Evolutionary conservation across 2,888 invertebrate species (phyloP), one percentile per base, ranked within the genome.

Genomic region (Deroplatys truncata): DNA sequence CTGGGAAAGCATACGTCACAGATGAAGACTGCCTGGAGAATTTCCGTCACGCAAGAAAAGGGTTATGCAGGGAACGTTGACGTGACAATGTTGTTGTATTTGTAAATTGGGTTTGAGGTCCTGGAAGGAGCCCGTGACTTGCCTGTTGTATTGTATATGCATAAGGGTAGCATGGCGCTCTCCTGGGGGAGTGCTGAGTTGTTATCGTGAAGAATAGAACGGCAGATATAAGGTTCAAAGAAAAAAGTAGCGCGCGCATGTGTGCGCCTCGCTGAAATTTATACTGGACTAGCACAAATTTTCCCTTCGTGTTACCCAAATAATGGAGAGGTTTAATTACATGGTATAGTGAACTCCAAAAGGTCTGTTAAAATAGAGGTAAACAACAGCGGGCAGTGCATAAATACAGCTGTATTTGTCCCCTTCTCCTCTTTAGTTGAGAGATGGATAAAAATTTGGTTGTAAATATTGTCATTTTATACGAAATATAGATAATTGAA

Each of bases 191-290:
- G 72, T 25, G 16, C 82, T 20, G 72, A 72, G 86, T 86, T 86
- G 86, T 86, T 86, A 86, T 86, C 86, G 56, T 72, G 86, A 72
- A 86, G 82, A 72, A 86, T 86, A 82, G 86, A 72, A 20, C 72
- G 29, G 86, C 56, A 86, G 86, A 82, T 28, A 86, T 72, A 72
- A 25, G 86, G 72, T 20, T 86, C 86, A 72, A 72, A 86, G 82
- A 86, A 86, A 31, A 82, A 72, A 1, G 7, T 72, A 43, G 13
- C 43, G 13, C 10, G 13, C 13, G 31, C 10, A 13, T 43, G 43
- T 43, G 43, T 43, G 43, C 13, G 2, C 43, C 13, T 1, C 43
- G 43, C 43, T 13, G 43, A 43, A 10, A 43, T 43, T 43, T 2
- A 43, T 43, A 43, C 43, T 13, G 13, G 13, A 10, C 43, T 43